These are phyloP conservation scores for Psittacara wagleri DNA, from an alignment of 2,113 vertebrate species.

Conservation along the genomic window DNA sequence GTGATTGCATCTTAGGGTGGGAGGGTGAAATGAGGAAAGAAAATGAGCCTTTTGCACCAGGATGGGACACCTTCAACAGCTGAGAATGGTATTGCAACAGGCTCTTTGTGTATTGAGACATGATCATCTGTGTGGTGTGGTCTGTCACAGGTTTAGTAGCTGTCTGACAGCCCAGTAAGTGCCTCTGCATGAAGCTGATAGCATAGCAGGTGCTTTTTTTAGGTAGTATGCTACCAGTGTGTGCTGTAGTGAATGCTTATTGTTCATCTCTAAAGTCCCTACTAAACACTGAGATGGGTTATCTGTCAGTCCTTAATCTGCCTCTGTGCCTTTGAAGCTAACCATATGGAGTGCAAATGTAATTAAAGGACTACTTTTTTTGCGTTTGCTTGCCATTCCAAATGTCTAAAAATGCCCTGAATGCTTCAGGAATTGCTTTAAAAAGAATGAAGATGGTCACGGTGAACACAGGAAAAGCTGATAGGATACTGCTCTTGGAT, in stretches of 20 bases:
- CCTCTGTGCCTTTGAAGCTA: background rate
- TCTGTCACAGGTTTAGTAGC: background rate
- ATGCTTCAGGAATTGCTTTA: background rate
- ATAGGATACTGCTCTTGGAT: background rate
- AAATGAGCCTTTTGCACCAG: background rate
- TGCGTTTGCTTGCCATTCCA: background rate
- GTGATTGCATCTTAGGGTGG: background rate
- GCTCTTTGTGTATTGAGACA: background rate
- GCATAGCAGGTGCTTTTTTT: background rate
- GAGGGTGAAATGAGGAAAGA: background rate
- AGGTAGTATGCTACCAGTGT: background rate
- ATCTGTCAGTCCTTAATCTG: background rate
- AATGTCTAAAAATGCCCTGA: background rate
- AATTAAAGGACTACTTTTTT: background rate
- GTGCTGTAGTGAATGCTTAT: background rate
- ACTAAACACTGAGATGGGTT: background rate
- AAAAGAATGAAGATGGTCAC: background rate
- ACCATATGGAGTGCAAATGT: background rate
- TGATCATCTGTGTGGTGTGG: fast-evolving
- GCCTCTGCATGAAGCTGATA: background rate
- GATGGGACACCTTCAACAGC: background rate
- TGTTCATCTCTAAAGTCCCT: background rate
- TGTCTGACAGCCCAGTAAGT: background rate
- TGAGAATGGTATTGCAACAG: background rate
- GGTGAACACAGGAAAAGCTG: background rate